A percentile compares a stretch with the other conserved stretches of the same genome.
phyloP scores from a whole-genome alignment of 1,140 invertebrate species.

The Eupristina koningsbergeri region DNA sequence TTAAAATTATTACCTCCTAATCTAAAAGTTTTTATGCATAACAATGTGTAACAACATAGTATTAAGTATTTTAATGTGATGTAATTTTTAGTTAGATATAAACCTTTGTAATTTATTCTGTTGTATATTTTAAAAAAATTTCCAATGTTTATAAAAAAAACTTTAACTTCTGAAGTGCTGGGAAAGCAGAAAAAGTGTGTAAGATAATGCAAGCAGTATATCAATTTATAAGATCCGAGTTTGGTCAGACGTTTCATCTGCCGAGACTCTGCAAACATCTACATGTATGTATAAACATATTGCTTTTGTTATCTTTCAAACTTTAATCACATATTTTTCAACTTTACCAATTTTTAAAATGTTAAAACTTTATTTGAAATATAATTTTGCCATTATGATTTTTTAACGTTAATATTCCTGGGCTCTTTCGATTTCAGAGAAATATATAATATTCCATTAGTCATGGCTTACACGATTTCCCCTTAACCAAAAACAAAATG shows the following conservation, averaged over 20 bases:
- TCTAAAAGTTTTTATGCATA: neutral
- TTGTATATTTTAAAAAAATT: neutral
- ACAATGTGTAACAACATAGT: neutral
- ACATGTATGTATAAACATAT: neutral
- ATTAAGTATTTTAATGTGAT: neutral
- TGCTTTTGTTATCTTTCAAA: neutral
- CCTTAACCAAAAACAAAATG: too few relatives aligned
- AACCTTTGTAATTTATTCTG: neutral
- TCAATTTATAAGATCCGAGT: slow-evolving; percentile 8
- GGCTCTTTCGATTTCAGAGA: too few relatives aligned
- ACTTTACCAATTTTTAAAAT: neutral
- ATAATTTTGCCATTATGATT: too few relatives aligned
- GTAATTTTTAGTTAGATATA: neutral
- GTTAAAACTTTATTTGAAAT: too few relatives aligned
- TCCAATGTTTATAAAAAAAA: neutral
- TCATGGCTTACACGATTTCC: too few relatives aligned
- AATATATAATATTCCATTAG: too few relatives aligned
- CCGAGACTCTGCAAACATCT: neutral
- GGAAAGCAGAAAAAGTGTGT: neutral
- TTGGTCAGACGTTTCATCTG: neutral
- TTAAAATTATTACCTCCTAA: neutral
- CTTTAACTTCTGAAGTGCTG: neutral
- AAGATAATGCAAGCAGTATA: neutral
- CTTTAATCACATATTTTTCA: neutral
- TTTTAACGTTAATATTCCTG: too few relatives aligned